A percentile compares a stretch with the other conserved stretches of the same genome.
Evolutionary conservation across 2,888 invertebrate species (phyloP).

Genomic region (Ornithoptera alexandrae): DNA sequence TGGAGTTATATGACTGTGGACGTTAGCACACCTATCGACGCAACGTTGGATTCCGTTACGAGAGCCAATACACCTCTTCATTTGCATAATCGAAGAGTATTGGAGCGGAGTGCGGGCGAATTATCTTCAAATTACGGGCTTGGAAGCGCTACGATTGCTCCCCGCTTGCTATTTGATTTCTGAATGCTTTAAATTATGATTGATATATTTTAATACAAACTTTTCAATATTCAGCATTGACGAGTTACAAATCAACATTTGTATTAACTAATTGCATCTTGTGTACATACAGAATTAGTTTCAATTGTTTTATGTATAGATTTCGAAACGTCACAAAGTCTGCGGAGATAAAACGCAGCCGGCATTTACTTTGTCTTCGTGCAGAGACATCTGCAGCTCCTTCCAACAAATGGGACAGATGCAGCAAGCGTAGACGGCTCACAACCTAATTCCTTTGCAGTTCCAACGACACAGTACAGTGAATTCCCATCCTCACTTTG

Average conservation of each 20-base stretch:
- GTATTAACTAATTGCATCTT: too few relatives aligned
- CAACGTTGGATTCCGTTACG: slow-evolving; percentile 37
- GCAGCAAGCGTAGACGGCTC: slow-evolving; percentile 10
- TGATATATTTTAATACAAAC: neutral
- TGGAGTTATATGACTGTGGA: slow-evolving; percentile 21
- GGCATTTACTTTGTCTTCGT: slow-evolving; percentile 5
- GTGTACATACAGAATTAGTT: neutral
- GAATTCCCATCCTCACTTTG: slow-evolving; percentile 25
- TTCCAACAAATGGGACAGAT: slow-evolving; percentile 1
- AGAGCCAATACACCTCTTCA: slow-evolving; percentile 39
- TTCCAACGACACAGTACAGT: slow-evolving; percentile 3
- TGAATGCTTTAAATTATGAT: slow-evolving; percentile 14
- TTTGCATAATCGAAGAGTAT: slow-evolving; percentile 45
- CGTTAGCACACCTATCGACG: slow-evolving; percentile 24
- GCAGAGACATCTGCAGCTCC: slow-evolving; percentile 13
- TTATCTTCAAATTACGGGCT: slow-evolving; percentile 39
- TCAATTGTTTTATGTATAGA: neutral
- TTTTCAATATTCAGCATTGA: neutral
- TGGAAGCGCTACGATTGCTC: slow-evolving; percentile 30
- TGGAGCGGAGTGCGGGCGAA: slow-evolving; percentile 35
- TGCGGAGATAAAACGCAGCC: slow-evolving; percentile 9
- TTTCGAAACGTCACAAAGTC: neutral
- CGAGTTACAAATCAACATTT: neutral
- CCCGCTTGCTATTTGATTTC: slow-evolving; percentile 32
- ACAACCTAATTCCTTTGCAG: slow-evolving; percentile 28